Evolutionary conservation across 2,888 invertebrate species (phyloP).

Genomic region (Idaea dimidiata): DNA sequence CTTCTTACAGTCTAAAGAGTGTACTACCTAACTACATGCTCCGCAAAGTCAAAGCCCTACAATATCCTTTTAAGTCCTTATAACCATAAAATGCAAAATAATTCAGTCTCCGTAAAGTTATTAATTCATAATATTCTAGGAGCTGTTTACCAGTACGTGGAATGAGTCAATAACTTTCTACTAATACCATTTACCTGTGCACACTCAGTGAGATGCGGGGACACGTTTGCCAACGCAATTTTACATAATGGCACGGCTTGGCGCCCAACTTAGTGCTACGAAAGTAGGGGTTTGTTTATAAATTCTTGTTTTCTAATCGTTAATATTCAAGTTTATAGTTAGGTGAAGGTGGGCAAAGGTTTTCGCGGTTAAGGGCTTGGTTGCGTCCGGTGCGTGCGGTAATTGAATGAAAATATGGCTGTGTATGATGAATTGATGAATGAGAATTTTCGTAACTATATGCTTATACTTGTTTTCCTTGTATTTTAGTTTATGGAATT

Average conservation of each 20-base stretch:
- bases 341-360: no score
- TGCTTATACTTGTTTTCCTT: no score
- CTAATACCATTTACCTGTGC: conserved; percentile 23
- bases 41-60: neutral
- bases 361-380: no score
- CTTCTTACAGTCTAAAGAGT: neutral
- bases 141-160: conserved; percentile 18
- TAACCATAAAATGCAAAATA: neutral
- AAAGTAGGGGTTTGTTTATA: neutral
- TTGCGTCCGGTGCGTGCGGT: no score
- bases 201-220: conserved; percentile 28
- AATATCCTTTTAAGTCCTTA: neutral
- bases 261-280: neutral
- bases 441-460: no score
- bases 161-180: conserved; percentile 35
- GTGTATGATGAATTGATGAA: no score
- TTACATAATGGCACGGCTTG: conserved; percentile 33
- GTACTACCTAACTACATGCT: neutral
- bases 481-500: no score
- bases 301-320: no score
- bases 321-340: no score
- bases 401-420: no score
- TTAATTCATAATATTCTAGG: conserved; percentile 4
- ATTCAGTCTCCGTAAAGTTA: neutral
- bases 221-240: conserved; percentile 31